A percentile compares a stretch with the other conserved stretches of the same genome.
These are phyloP conservation scores for Sciurus niger DNA, from an alignment of 2,113 vertebrate species.

Conservation along the genomic window DNA sequence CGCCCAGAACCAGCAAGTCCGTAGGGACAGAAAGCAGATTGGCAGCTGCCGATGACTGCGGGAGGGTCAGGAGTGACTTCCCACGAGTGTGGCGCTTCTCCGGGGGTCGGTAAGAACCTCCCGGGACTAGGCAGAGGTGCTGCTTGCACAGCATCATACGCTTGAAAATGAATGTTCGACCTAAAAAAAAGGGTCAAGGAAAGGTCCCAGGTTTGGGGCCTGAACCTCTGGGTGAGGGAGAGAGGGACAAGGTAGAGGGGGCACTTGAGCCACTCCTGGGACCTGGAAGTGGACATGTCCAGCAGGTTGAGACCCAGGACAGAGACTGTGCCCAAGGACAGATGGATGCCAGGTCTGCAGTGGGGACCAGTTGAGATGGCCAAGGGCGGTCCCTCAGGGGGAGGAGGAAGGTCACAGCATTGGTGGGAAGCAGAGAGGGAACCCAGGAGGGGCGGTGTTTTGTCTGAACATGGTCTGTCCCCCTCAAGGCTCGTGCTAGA, in stretches of 20 bases:
- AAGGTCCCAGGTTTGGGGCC: not conserved
- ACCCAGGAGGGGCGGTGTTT: not conserved
- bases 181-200: not conserved
- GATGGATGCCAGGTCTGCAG: fast-evolving
- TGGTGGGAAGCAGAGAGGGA: not conserved
- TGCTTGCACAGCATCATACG: no score
- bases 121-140: not conserved
- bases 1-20: not conserved
- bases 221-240: not conserved
- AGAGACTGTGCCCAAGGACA: not conserved
- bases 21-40: not conserved
- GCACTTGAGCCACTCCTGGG: not conserved
- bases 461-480: no score
- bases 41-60: not conserved
- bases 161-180: not conserved
- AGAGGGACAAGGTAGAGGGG: not conserved
- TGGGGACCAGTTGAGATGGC: not conserved
- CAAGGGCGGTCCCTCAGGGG: not conserved
- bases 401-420: no score
- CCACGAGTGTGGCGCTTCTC: not conserved
- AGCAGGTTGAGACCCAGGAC: not conserved
- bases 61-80: no score
- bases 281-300: fast-evolving
- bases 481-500: no score
- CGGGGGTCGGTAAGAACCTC: not conserved